Percentiles rank a stretch among this genome's conserved stretches.
Conservation (phyloP, 2,797 vertebrate genomes). For the Semotilus atromaculatus region DNA sequence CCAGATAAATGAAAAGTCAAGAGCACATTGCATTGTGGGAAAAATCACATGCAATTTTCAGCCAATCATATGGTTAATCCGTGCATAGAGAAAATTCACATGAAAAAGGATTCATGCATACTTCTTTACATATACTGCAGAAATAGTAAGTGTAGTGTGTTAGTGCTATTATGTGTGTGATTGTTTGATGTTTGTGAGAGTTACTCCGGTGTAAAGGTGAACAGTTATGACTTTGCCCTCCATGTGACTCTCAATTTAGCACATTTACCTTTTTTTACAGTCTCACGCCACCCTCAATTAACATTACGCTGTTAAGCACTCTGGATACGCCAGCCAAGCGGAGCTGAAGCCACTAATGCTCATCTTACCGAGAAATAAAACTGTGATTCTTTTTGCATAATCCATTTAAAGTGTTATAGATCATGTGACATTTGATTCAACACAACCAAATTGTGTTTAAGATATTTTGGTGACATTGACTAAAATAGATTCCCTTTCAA, state of each 20-base stretch:
- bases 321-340: conserved; percentile 65
- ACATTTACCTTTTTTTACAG: conserved; percentile 68
- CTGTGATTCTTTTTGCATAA: background rate
- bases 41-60: background rate
- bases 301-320: conserved; percentile 66
- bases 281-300: conserved; percentile 68
- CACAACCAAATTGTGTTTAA: background rate
- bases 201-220: background rate
- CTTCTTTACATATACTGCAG: background rate
- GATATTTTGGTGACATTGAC: background rate
- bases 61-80: background rate
- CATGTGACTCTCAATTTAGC: conserved; percentile 68
- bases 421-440: conserved; percentile 49
- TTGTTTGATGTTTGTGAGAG: background rate
- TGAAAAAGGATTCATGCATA: background rate
- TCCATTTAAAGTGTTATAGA: background rate
- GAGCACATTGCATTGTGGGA: background rate
- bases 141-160: background rate
- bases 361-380: conserved; percentile 13
- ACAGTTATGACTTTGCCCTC: conserved; percentile 64
- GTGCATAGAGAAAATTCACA: background rate
- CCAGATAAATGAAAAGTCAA: background rate
- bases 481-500: background rate
- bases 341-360: background rate
- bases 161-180: background rate